Evolutionary conservation across 37 sponge, comb jelly and placozoan genomes (phyloP), one percentile per base, ranked within the genome.

Genomic region (Hexactinellida sp.): DNA sequence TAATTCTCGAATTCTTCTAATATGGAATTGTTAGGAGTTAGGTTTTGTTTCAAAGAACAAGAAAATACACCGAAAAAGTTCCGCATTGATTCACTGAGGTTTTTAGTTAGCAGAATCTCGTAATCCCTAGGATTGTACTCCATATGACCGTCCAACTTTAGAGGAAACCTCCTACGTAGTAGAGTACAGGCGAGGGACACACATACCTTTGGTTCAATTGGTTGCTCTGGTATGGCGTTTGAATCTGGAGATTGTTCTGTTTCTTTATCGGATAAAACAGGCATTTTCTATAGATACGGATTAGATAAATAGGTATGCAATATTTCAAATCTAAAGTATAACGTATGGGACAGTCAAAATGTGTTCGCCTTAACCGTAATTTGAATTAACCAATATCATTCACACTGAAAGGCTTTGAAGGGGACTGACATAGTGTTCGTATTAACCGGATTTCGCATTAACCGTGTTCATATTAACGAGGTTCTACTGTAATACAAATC

Each of bases 81-180:
- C 76, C 30, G 76, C 76, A 63, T 63, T 25, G 76, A 10, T n/a
- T 63, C 76, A n/a, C 30, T 63, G 34, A 63, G 76, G 30, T 63
- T 63, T n/a, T 63, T 63, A 25, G 76, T 63, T 3, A 63, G 76
- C 34, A 63, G 76, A 63, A 63, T 28, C 30, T 63, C 76, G 13
- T 63, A 63, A 28, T 63, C 76, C 13, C 76, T 63, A 63, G 76
- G 76, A n/a, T 63, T 63, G 34, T 63, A 63, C 76, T 63, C 76
- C 1, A 7, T 63, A 10, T 7, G 76, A 23, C 76, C 34, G 34
- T 63, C 76, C 13, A 10, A 25, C 25, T 63, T 7, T 63, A 63
- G 25, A n/a, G 76, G 76, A 63, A 63, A 63, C 13, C 76, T 63
- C 34, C 76, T 63, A n/a, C 76, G 76, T 10, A 63, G 34, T 10